Base-by-base conservation (phyloP, 2,888 invertebrate species). In the Sycophila texana region DNA sequence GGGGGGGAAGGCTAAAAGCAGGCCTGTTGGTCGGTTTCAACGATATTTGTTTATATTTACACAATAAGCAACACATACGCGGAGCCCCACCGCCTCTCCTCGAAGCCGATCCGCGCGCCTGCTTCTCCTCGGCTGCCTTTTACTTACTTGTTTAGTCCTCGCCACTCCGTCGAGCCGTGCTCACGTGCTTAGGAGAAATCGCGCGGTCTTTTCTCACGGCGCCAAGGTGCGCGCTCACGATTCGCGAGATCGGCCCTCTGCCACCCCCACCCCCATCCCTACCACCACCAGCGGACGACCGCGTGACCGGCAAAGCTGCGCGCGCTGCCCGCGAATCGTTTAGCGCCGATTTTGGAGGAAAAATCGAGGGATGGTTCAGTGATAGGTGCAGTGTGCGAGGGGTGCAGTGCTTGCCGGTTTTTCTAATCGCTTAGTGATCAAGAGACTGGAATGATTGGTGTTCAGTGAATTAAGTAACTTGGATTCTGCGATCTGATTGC, bases 31-130 rank as follows among this genome's bases (percentile, higher is more conserved):
- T 90, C 88, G 89, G 90, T 89, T 88, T 89, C 89, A 88, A 88
- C 89, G 89, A 90, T 90, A 89, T 90, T 90, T 90, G 90, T 90
- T 90, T 90, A 90, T 90, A 90, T 90, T 90, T 90, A 90, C 90
- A 90, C 90, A 90, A 90, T 89, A 90, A 90, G 90, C 90, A 89
- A 89, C 89, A 87, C 87, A 77, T 67, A 63, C 39, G 39, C 39
- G 39, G 39, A 39, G 39, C 80, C 74, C 81, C 74, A 77, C 80
- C 80, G 76, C 39, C 10, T 39, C 39, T 39, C 39, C 39, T 39
- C 39, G 39, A 10, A 39, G 39, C 39, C 39, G 39, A 39, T 39
- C 39, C 39, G 39, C 39, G 10, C 30, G 26, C 60, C 22, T 14
- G 39, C 39, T 57, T 0, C 20, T 13, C 20, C 16, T 57, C 57